Percentiles rank a stretch among this genome's conserved stretches.
Conservation (phyloP, 2,113 vertebrate species). For the Uria lomvia region DNA sequence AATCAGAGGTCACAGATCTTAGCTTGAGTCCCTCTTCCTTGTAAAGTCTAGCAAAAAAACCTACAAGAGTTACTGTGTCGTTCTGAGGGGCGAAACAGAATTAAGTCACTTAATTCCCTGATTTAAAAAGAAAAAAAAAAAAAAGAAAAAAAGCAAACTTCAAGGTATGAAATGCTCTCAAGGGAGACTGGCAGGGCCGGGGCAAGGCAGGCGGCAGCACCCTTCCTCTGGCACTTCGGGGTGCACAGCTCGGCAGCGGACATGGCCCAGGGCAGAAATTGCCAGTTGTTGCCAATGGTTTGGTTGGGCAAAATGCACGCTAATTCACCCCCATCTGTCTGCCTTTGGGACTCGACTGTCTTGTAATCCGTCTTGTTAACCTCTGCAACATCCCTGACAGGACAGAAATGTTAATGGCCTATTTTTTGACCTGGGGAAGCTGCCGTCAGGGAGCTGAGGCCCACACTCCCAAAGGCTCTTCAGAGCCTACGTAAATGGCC, state of each 20-base stretch:
- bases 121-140: neutral
- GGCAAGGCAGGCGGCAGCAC: neutral
- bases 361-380: neutral
- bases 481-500: neutral
- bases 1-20: conserved; percentile 16
- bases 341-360: neutral
- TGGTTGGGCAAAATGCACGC: neutral
- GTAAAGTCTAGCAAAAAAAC: neutral
- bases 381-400: neutral
- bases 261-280: neutral
- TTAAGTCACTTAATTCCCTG: neutral
- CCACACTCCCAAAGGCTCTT: neutral
- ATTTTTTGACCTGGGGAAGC: neutral
- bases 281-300: neutral
- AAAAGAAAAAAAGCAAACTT: neutral
- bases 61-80: neutral
- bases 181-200: neutral
- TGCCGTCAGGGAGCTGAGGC: neutral
- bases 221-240: neutral
- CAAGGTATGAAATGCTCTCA: neutral
- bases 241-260: neutral
- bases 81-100: neutral
- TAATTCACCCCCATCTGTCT: neutral
- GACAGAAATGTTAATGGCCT: neutral
- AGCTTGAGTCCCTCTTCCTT: neutral